Evolutionary conservation across 1,140 invertebrate genomes (phyloP), one percentile per base, ranked within the genome.

Genomic region (Trissolcus basalis): DNA sequence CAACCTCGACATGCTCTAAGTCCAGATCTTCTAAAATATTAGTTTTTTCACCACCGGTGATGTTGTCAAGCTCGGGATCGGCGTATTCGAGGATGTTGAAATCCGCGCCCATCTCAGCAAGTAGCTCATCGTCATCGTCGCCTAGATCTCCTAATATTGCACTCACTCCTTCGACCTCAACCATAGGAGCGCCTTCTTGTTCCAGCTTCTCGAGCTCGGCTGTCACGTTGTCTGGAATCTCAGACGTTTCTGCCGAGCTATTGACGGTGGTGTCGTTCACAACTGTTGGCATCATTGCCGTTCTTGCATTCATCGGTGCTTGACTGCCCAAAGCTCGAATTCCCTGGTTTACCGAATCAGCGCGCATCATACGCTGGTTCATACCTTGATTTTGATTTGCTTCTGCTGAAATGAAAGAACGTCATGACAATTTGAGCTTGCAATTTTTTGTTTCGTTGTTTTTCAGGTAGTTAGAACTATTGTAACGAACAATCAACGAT

Each of bases 41-140:
- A 15, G 93, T 93, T 76, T 93, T 93, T 55, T 92, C 92, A 7
- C 92, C 91, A 54, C 91, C 93, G 47, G 92, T 91, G 72, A 94
- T 91, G 50, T 93, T 93, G 65, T 96, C 95, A n/a, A 97, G 88
- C 87, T 98, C 96, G 0, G 96, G 95, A 91, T 98, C 96, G 0
- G 96, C 96, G 89, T 97, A 98, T 86, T 97, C 95, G 39, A 98
- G 85, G 80, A 98, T 97, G 85, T 98, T 98, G 87, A 98, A 98
- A 87, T 97, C 96, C 82, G 96, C 93, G 11, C 96, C 96, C 90
- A 97, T 95, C 90, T 96, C 94, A 33, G 93, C 95, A 90, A 89
- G 88, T 65, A 96, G 90, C 82, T 97, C 95, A 83, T 97, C 96
- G 82, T 97, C 95, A 73, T 96, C 95, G 27, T 95, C 93, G 4